Base-by-base conservation (phyloP, 2,888 invertebrate species). In the Orthosia gothica region DNA sequence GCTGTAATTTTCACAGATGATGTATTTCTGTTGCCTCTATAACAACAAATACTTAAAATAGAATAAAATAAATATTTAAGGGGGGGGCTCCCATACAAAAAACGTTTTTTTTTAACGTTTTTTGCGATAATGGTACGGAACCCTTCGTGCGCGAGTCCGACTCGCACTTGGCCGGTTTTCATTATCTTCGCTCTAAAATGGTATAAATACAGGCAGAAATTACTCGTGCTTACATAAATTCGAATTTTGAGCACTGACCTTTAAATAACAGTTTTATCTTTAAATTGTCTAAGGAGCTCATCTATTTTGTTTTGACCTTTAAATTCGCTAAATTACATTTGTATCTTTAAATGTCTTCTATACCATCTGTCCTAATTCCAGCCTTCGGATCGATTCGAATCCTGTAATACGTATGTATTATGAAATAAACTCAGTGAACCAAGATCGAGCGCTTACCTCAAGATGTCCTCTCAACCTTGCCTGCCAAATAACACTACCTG, bases 381-480 rank as follows among this genome's bases (percentile, higher is more conserved):
- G 18, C 20, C 1, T 54, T 49, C 18, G 18, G 40, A 80, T 73
- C 63, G 65, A 76, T 71, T 50, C 69, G 40, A 65, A 76, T 65
- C 49, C 45, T 67, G 61, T 49, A 67, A 69, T 72, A 71, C 66
- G 65, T 67, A 69, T 63, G 45, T 76, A 68, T 83, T 85, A 86
- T 82, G 79, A 80, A 82, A 87, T 85, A 86, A 88, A 74, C 79
- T 78, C 82, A 86, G 40, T 47, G 58, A 70, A 52, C 77, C 66
- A 74, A 79, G 84, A 87, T 82, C 84, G 89, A 88, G 84, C 78
- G 85, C 84, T 88, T 86, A 86, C 85, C 91, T 87, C 87, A 89
- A 92, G 89, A 88, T 88, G 87, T 87, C 89, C 88, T 86, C 87
- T 87, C 76, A 87, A 83, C 86, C 85, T 86, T 86, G 73, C 82